A percentile compares a stretch with the other conserved stretches of the same genome.
Conservation (phyloP, 2,888 invertebrate genomes). For the Drosophila prostipennis region DNA sequence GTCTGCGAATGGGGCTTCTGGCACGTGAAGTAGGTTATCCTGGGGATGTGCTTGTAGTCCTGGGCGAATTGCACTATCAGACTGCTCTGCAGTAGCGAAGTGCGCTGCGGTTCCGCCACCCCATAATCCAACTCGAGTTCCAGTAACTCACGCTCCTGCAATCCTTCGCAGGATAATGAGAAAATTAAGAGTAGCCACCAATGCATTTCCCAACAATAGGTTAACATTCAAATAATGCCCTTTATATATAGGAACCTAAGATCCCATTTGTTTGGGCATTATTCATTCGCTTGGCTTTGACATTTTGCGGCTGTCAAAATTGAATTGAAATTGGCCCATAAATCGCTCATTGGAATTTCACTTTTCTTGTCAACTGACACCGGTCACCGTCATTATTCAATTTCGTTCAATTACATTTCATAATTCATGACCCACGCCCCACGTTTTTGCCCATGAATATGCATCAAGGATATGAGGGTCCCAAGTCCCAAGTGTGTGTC, state of each 20-base stretch:
- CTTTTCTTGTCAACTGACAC: conserved; percentile 70
- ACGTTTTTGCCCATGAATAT: conserved; percentile 54
- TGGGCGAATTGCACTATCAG: conserved; percentile 78
- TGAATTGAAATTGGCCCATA: conserved; percentile 46
- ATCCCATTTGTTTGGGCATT: conserved; percentile 9
- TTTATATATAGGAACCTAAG: conserved; percentile 15
- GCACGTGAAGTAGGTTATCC: conserved; percentile 82
- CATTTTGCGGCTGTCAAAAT: conserved; percentile 54
- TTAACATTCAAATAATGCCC: conserved; percentile 9
- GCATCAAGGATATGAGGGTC: conserved; percentile 45
- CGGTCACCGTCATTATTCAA: conserved; percentile 67
- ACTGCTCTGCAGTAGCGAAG: conserved; percentile 63
- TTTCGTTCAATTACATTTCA: conserved; percentile 76
- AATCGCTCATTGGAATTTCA: conserved; percentile 69
- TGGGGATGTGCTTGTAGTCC: conserved; percentile 79
- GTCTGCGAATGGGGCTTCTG: conserved; percentile 56
- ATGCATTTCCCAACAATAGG: conserved; percentile 16
- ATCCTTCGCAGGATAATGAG: conserved; percentile 12
- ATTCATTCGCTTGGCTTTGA: conserved; percentile 40
- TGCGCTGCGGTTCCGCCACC: conserved; percentile 36
- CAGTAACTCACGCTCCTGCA: background rate
- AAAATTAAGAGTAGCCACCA: conserved; percentile 21
- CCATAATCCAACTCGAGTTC: conserved; percentile 10
- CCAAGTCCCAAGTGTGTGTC: conserved; percentile 14
- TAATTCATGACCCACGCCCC: conserved; percentile 61